Base-by-base conservation (phyloP, 2,888 invertebrate genomes). In the Lasioglossum leucozonium region DNA sequence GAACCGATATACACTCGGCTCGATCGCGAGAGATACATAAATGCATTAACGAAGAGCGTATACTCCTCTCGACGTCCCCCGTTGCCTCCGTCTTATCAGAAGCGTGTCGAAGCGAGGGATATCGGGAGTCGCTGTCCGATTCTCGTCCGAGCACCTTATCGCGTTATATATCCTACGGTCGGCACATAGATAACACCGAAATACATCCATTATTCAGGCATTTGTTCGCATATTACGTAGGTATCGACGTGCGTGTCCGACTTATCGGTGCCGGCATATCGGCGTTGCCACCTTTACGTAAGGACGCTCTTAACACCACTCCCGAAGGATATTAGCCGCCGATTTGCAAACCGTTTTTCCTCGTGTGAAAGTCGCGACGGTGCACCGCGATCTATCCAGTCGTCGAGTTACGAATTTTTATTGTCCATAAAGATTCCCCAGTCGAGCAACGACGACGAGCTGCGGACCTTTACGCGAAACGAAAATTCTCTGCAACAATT, bases 241-340 rank as follows among this genome's bases (percentile, higher is more conserved):
- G 78, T 79, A 85, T 87, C 88, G 90, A 87, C 87, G 79, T 88
- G 86, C 87, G 84, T 89, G 85, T 55, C 74, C 58, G 22, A 76
- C 77, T 89, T 90, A 91, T 91, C 93, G 84, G 72, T 76, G 73
- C 47, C 83, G 84, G 69, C 82, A 65, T 89, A 92, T 91, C 92
- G 75, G 40, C 81, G 79, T 65, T 89, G 87, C 77, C 86, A 92
- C 92, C 90, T 93, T 93, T 93, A 93, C 90, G 92, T 92, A 93
- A 92, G 90, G 87, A 90, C 89, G 87, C 90, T 77, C n/a, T 91
- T 89, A 26, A 44, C 87, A 85, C 73, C 94, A 88, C 79, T 77
- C 4, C 92, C 94, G 84, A 93, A 95, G n/a, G 95, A 95, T 91
- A 93, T 94, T 22, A 94, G 90, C 76, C 94, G 37, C 93, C 65